phyloP scores from a whole-genome alignment of 37 sponge, comb jelly and placozoan species.

The Aplysina aerophoba region DNA sequence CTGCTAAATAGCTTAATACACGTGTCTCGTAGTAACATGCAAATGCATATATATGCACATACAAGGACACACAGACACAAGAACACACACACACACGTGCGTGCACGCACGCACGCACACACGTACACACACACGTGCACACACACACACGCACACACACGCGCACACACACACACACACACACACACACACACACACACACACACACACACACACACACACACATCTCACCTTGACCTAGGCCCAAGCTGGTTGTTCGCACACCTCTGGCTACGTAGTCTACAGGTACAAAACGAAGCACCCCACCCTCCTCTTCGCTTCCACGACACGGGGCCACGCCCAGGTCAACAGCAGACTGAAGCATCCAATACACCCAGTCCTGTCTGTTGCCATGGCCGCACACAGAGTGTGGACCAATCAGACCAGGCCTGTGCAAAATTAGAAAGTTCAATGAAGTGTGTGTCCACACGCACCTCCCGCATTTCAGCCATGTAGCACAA shows the following conservation, averaged over 20 bases:
- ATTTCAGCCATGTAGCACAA: too few species aligned
- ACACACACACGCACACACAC: constrained; percentile 33
- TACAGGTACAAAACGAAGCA: constrained; percentile 41
- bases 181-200: constrained; percentile 32
- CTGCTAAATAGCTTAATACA: too few species aligned
- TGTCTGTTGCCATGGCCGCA: constrained; percentile 50
- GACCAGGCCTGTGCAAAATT: constrained; percentile 45
- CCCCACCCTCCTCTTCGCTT: constrained; percentile 26
- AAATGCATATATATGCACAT: not conserved
- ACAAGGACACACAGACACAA: constrained; percentile 4
- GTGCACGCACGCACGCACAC: constrained; percentile 10
- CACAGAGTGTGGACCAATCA: constrained; percentile 54
- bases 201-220: constrained; percentile 17
- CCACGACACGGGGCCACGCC: constrained; percentile 21
- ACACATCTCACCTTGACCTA: not conserved
- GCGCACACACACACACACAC: constrained; percentile 26
- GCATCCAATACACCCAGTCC: constrained; percentile 59
- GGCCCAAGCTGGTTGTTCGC: constrained; percentile 8
- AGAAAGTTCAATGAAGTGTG: not conserved
- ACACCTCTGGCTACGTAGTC: constrained; percentile 54
- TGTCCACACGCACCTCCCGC: too few species aligned
- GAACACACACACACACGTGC: constrained; percentile 6
- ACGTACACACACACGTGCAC: constrained; percentile 26
- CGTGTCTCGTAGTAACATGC: too few species aligned
- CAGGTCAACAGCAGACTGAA: constrained; percentile 28